Evolutionary conservation across 2,888 invertebrate species (phyloP).

Genomic region (Pseudeuparius sepicola): DNA sequence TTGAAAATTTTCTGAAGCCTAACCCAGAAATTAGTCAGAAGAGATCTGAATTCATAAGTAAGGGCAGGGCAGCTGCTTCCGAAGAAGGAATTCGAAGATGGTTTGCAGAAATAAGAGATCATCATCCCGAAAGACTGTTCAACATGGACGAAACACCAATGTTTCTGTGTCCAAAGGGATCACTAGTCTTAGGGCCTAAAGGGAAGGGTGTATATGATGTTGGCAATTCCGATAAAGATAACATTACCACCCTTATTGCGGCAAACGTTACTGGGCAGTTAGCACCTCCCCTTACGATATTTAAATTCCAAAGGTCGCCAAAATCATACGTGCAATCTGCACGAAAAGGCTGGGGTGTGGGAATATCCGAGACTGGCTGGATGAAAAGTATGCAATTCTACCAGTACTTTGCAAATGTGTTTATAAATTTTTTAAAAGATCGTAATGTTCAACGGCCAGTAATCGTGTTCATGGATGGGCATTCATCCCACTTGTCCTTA

Average conservation of each 20-base stretch:
- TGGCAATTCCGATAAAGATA: slow-evolving; percentile 14
- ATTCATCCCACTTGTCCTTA: slow-evolving; percentile 14
- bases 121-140: slow-evolving; percentile 1
- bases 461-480: slow-evolving; percentile 14
- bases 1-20: slow-evolving; percentile 5
- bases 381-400: slow-evolving; percentile 16
- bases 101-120: slow-evolving; percentile 5
- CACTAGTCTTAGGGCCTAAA: slow-evolving; percentile 12
- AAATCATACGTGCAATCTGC: slow-evolving; percentile 2
- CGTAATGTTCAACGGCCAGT: slow-evolving; percentile 9
- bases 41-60: slow-evolving; percentile 5
- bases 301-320: slow-evolving; percentile 1
- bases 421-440: slow-evolving; percentile 10
- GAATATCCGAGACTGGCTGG: slow-evolving; percentile 18
- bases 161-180: slow-evolving; percentile 16
- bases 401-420: slow-evolving; percentile 14
- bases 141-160: slow-evolving; percentile 19
- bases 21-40: no score
- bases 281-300: slow-evolving; percentile 7
- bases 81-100: slow-evolving; percentile 2
- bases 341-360: slow-evolving; percentile 13
- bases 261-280: slow-evolving; percentile 12
- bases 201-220: slow-evolving; percentile 8
- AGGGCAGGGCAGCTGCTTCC: slow-evolving; percentile 2
- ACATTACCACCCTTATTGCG: slow-evolving; percentile 17